Base-by-base conservation (phyloP, 2,888 invertebrate genomes). In the Parnassius apollo region DNA sequence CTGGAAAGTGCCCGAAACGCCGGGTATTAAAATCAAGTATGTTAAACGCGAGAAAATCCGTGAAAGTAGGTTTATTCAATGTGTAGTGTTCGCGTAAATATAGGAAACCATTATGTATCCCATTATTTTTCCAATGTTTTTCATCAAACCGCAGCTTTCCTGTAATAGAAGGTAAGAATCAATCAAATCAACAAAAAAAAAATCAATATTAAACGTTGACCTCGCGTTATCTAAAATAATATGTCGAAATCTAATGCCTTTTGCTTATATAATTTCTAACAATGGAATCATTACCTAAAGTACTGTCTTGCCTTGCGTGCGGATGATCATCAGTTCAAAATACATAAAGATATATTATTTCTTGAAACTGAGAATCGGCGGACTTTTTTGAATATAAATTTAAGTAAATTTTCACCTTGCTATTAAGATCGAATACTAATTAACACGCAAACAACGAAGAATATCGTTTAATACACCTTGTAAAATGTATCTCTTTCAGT, bases 241-340 rank as follows among this genome's bases (percentile, higher is more conserved):
- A 46, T 42, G 52, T 48, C 2, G 46, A 25, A 9, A 61, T 56
- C 51, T 46, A 51, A 52, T 42, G 22, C 35, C 12, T 57, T 44
- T 53, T 44, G 42, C 18, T 58, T 56, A 46, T 46, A 51, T 49
- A 49, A 49, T 59, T 54, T 50, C 55, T 13, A 56, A 63, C 59
- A 63, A 63, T 62, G 22, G 56, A 25, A 35, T 56, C 25, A 63
- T 63, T 63, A 59, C 42, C 18, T 35, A 49, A 35, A 59, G 45
- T 50, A 2, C 35, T 55, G 42, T 35, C 42, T 46, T 22, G n/a
- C 42, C 51, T 62, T 46, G 63, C 63, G 63, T 63, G 63, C 59
- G 22, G 56, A 63, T 63, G 55, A 59, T 59, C 49, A 25, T 13
- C 46, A n/a, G n/a, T 2, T 0, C 18, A 9, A 49, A 49, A 25